phyloP scores from a whole-genome alignment of 2,888 invertebrate species.

The Chrysodeixis includens region DNA sequence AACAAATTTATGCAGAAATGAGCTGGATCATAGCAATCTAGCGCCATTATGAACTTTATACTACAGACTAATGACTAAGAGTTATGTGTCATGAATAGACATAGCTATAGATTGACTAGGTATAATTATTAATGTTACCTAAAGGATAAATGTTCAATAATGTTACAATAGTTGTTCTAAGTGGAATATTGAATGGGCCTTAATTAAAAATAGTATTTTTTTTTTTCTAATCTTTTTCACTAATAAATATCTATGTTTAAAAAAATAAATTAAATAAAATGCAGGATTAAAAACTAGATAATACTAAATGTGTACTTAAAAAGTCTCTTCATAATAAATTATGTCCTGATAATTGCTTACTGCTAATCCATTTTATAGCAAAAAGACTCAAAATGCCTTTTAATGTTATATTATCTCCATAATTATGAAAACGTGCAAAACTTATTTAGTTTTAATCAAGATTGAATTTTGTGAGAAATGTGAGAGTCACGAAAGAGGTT shows the following conservation, averaged over 20 bases:
- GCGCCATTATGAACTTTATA: constrained; percentile 2
- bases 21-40: not conserved
- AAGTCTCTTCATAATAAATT: no score
- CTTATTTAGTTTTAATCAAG: not conserved
- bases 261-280: no score
- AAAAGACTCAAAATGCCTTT: not conserved
- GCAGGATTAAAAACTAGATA: no score
- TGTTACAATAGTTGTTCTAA: not conserved
- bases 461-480: not conserved
- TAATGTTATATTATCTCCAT: not conserved
- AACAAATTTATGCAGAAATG: constrained; percentile 7
- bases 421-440: constrained; percentile 2
- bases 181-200: not conserved
- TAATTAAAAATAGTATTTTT: no score
- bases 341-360: not conserved
- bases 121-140: not conserved
- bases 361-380: not conserved
- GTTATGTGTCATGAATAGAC: no score
- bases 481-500: constrained; percentile 4
- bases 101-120: no score
- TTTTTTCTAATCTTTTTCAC: no score
- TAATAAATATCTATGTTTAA: no score
- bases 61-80: not conserved
- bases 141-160: no score
- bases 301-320: no score